A percentile compares a stretch with the other conserved stretches of the same genome.
Conservation (phyloP, 2,888 invertebrate genomes). For the Proisotoma minuta region DNA sequence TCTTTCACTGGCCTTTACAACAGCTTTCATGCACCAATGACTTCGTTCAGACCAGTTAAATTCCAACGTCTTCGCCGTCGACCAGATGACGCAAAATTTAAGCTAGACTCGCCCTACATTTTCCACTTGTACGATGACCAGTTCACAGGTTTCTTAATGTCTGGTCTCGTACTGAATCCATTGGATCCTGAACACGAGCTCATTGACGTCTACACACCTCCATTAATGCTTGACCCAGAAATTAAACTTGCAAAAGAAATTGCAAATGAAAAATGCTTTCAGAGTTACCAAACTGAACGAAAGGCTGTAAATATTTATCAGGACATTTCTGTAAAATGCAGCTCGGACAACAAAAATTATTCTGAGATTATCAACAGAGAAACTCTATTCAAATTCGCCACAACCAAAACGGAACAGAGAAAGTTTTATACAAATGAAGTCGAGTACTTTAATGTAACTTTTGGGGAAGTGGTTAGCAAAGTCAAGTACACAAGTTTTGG, state of each 20-base stretch:
- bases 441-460: conserved; percentile 39
- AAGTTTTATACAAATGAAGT: conserved; percentile 42
- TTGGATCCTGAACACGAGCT: no score
- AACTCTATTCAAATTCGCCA: conserved; percentile 4
- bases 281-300: not conserved
- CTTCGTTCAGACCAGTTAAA: conserved; percentile 8
- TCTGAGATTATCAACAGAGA: not conserved
- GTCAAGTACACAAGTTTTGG: conserved; percentile 33
- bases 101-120: conserved; percentile 39
- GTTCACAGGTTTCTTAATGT: conserved; percentile 36
- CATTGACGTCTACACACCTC: no score
- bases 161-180: conserved; percentile 39
- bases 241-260: not conserved
- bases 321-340: not conserved
- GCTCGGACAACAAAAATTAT: not conserved
- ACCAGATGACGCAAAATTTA: conserved; percentile 33
- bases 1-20: conserved; percentile 40
- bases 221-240: no score
- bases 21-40: conserved; percentile 5
- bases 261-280: not conserved
- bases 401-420: conserved; percentile 19
- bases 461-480: conserved; percentile 33
- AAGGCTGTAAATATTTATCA: not conserved
- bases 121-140: conserved; percentile 41
- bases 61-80: conserved; percentile 35